Base-by-base conservation (phyloP, 2,888 invertebrate genomes). In the Abrostola tripartita region DNA sequence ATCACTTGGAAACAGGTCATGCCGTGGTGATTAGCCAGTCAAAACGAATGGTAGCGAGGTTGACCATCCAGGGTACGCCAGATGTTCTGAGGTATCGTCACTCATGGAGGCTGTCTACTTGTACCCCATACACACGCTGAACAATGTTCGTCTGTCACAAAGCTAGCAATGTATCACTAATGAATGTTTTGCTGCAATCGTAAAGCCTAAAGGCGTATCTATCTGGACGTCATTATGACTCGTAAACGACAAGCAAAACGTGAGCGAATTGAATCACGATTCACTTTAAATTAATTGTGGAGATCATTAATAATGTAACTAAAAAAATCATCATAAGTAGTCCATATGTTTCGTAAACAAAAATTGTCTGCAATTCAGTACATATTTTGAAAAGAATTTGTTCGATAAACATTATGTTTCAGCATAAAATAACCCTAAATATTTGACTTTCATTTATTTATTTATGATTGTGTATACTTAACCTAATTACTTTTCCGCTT, bases 401-500 rank as follows among this genome's bases (percentile, higher is more conserved):
- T 24, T 24, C 24, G 24, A 24, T 24, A 24, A 24, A 24, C 24
- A 24, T 24, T 35, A 38, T n/a, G 52, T 47, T 58, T 42, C 6
- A 49, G 49, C 14, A 61, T 40, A 14, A 49, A 61, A 37, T 14
- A 61, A 55, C 44, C 7, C 9, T 37, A 63, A 74, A 70, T 71
- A 66, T 71, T 78, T 70, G 44, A 7, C 12, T 35, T 62, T 50
- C 0, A 68, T 63, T 67, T 51, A 6, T 58, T 41, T 41, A 56
- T 24, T 24, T 24, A 65, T 61, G 37, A 59, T 60, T 61, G 54
- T 51, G 61, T 71, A 61, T 57, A 69, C 65, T 63, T 78, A 73
- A 44, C 72, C 68, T 69, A 68, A 78, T 72, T 78, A 74, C 49
- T 71, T 65, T 61, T 57, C 56, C 58, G 60, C 40, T 59, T n/a